phyloP scores from a whole-genome alignment of 23 tunicate genomes.

The Trididemnum nubilum region DNA sequence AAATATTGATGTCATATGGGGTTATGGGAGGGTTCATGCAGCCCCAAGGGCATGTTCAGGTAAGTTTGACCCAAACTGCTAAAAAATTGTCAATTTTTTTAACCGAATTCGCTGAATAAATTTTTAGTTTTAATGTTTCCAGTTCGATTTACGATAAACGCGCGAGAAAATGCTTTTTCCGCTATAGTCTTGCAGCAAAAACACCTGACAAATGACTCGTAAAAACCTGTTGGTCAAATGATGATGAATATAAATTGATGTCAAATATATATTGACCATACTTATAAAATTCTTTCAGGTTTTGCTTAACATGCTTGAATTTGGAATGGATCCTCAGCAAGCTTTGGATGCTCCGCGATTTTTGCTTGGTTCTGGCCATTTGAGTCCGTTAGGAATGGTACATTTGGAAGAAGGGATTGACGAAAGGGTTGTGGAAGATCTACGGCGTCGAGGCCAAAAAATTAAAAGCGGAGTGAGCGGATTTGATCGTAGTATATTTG shows the following conservation, averaged over 20 bases:
- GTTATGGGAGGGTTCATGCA: constrained; percentile 99
- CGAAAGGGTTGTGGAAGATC: not conserved
- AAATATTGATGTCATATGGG: constrained; percentile 77
- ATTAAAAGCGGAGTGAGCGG: constrained; percentile 44
- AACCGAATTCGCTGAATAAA: no score
- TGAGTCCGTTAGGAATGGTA: constrained; percentile 28
- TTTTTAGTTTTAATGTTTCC: no score
- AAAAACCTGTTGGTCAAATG: no score
- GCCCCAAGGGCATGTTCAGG: constrained; percentile 98
- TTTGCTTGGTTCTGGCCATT: constrained; percentile 50
- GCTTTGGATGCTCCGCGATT: constrained; percentile 88
- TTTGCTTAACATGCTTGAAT: constrained; percentile 67
- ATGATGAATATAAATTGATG: no score
- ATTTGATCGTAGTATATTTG: constrained; percentile 37
- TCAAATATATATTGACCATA: no score
- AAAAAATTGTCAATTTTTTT: not conserved
- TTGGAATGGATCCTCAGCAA: constrained; percentile 87
- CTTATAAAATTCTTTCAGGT: no score
- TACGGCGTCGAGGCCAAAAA: constrained; percentile 53
- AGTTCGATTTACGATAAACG: no score
- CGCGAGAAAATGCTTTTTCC: no score
- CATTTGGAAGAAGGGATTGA: constrained; percentile 61
- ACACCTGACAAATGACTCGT: no score
- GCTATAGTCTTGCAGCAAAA: no score
- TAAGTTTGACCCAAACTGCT: constrained; percentile 17